Base-by-base conservation (phyloP, 2,113 vertebrate species). In the Maccullochella peelii region DNA sequence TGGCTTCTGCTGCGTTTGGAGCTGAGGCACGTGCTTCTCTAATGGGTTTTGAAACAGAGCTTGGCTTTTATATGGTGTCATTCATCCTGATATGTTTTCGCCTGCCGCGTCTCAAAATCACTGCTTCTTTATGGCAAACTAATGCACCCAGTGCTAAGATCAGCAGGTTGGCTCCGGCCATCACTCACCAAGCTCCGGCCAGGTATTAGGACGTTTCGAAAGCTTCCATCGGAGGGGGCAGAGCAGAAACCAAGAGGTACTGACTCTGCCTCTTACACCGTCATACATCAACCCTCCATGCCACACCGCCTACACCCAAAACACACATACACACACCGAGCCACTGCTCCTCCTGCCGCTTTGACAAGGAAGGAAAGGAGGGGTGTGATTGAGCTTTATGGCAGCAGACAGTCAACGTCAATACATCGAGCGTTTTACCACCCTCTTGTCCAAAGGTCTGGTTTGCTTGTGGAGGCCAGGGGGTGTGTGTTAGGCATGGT, bases 31-130 rank as follows among this genome's bases (percentile, higher is more conserved):
- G 87, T 61, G 78, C 88, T 77, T 70, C 86, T 83, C 84, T 92
- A 89, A 94, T 94, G 92, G 90, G 88, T 94, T 92, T 85, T 54
- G 90, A 91, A 92, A 94, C 91, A 92, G 92, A 92, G 89, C 87
- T 82, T 55, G 91, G 88, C 86, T 93, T 93, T 94, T 92, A 91
- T 89, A 84, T 68, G 88, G 78, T 84, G 90, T 90, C 91, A 94
- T 94, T 94, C 93, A 94, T 94, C 92, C 94, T 94, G 88, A 91
- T 94, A 87, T 91, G 92, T 93, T 93, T 92, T 89, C 83, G 73
- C 86, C 89, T 82, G 86, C 90, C 87, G 62, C 81, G 75, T 88
- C 85, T 91, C 84, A 91, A 90, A 92, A 92, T 92, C 90, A 90
- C 91, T 63, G 89, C 86, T 91, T 91, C 93, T 94, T 94, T 91